Conservation (phyloP, 64 coral and sea anemone genomes). For the Anthopleura sola region DNA sequence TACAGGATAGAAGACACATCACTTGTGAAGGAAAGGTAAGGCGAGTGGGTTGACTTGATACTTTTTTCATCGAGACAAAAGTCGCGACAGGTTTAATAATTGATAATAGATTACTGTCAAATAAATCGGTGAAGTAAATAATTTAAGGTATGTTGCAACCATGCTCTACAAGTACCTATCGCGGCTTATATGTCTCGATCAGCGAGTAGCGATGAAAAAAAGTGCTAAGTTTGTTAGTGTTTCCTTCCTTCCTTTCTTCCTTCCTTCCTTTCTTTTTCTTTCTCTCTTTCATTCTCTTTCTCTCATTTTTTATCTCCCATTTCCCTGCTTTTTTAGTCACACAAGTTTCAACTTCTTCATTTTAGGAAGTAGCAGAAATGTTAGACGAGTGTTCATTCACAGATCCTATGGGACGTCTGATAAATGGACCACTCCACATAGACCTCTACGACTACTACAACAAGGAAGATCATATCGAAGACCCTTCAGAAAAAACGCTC, state of each 20-base stretch:
- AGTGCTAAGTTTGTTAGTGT: too few relatives aligned
- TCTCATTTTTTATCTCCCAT: too few relatives aligned
- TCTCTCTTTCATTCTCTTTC: too few relatives aligned
- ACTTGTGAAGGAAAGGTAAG: slow-evolving; percentile 63
- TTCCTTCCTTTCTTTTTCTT: background rate
- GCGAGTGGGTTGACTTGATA: background rate
- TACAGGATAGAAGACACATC: slow-evolving; percentile 14
- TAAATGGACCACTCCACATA: slow-evolving; percentile 42
- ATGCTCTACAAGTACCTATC: too few relatives aligned
- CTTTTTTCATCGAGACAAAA: background rate
- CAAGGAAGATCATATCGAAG: slow-evolving; percentile 43
- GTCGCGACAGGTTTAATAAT: background rate
- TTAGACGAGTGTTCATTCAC: slow-evolving; percentile 80
- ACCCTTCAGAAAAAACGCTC: slow-evolving; percentile 41
- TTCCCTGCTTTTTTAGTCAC: too few relatives aligned
- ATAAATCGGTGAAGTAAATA: too few relatives aligned
- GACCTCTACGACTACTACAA: slow-evolving; percentile 75
- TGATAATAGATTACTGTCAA: too few relatives aligned
- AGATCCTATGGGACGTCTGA: slow-evolving; percentile 63
- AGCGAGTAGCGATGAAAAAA: too few relatives aligned
- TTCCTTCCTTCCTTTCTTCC: too few relatives aligned
- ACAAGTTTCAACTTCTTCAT: background rate
- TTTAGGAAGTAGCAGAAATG: slow-evolving; percentile 8
- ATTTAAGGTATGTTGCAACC: too few relatives aligned
- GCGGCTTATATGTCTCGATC: too few relatives aligned